These are phyloP conservation scores for Rhinichthys klamathensis DNA, from an alignment of 2,113 vertebrate genomes.

Conservation along the genomic window DNA sequence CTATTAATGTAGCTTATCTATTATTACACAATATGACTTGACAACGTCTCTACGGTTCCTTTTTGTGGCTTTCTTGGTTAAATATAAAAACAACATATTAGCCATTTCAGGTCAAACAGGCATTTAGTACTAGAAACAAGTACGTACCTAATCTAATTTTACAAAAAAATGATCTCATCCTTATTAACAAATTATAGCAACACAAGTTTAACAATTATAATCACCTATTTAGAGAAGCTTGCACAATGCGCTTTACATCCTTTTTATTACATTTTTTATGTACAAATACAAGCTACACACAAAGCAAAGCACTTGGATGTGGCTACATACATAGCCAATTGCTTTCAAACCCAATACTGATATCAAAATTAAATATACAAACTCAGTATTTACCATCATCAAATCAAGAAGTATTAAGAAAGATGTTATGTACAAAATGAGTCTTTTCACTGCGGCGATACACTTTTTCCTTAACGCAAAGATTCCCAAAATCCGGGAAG, in stretches of 20 bases:
- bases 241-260: conserved; percentile 93
- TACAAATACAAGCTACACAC: conserved; percentile 99
- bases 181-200: conserved; percentile 91
- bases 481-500: conserved; percentile 75
- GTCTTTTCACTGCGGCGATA: conserved; percentile 72
- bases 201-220: conserved; percentile 91
- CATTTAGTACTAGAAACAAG: conserved; percentile 90
- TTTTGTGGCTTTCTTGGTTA: conserved; percentile 88
- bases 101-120: conserved; percentile 87
- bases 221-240: conserved; percentile 98
- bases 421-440: conserved; percentile 87
- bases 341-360: conserved; percentile 87
- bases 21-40: conserved; percentile 89
- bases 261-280: conserved; percentile 88
- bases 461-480: conserved; percentile 79
- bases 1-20: conserved; percentile 90
- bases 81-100: conserved; percentile 84
- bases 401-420: conserved; percentile 87
- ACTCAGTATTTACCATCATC: conserved; percentile 87
- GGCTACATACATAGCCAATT: conserved; percentile 93
- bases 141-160: conserved; percentile 86
- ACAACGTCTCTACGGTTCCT: conserved; percentile 82
- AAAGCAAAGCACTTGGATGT: conserved; percentile 90
- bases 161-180: conserved; percentile 85
- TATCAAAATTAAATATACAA: conserved; percentile 93